These are phyloP conservation scores for Macrochelys suwanniensis DNA, from an alignment of 2,797 vertebrate genomes.

Conservation along the genomic window DNA sequence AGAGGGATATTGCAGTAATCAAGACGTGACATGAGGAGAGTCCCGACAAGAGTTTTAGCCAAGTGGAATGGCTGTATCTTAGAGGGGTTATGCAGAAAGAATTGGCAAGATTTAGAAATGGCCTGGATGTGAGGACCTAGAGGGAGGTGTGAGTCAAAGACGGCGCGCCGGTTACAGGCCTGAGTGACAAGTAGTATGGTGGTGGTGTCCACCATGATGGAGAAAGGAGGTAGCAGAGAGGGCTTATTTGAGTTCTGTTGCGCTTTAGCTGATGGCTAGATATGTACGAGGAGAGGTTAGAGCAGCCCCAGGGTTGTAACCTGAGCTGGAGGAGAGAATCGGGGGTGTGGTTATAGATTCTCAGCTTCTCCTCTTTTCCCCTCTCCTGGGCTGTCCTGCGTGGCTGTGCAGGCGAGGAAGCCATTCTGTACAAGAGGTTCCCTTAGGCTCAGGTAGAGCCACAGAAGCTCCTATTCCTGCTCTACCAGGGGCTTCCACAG, in stretches of 20 bases:
- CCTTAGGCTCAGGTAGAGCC: neutral
- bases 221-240: neutral
- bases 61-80: rapidly evolving
- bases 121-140: neutral
- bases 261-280: neutral
- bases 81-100: rapidly evolving
- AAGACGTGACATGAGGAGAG: no score
- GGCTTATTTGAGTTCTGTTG: rapidly evolving
- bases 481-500: neutral
- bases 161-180: rapidly evolving
- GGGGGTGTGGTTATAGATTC: neutral
- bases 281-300: rapidly evolving
- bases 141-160: no score
- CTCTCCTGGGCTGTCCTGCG: neutral
- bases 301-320: rapidly evolving
- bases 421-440: neutral
- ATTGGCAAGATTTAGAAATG: rapidly evolving
- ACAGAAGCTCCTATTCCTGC: neutral
- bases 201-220: neutral
- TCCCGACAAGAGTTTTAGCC: rapidly evolving
- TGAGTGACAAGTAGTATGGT: neutral
- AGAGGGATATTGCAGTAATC: neutral
- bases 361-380: neutral
- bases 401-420: neutral
- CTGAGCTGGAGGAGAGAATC: neutral